Evolutionary conservation across 2,797 vertebrate species (phyloP).

Genomic region (Myotis pilosus): DNA sequence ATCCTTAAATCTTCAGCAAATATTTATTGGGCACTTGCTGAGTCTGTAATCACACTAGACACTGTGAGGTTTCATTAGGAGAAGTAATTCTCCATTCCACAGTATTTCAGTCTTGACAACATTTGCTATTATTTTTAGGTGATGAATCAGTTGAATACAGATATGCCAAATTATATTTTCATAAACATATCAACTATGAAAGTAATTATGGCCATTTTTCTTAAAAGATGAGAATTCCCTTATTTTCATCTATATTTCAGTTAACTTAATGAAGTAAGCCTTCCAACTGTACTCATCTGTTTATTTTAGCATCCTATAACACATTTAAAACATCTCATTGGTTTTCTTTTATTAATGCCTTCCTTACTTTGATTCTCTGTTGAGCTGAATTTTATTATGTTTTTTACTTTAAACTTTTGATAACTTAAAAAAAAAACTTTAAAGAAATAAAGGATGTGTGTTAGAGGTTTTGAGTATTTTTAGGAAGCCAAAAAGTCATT

Average conservation of each 20-base stretch:
- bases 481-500: background rate
- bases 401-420: background rate
- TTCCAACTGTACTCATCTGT: background rate
- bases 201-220: background rate
- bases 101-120: background rate
- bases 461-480: background rate
- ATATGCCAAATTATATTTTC: background rate
- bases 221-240: background rate
- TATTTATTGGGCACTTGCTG: background rate
- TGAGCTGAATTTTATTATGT: background rate
- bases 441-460: background rate
- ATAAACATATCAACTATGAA: background rate
- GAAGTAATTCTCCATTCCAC: background rate
- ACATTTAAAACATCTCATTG: background rate
- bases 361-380: background rate
- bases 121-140: background rate
- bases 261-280: background rate
- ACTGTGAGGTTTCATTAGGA: background rate
- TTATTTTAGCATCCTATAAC: background rate
- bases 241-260: background rate
- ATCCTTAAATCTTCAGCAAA: background rate
- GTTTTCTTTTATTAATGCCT: background rate
- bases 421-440: background rate
- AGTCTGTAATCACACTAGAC: background rate
- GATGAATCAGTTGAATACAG: background rate